Evolutionary conservation across 2,888 invertebrate species (phyloP), one percentile per base, ranked within the genome.

Genomic region (Melinaea marsaeus): DNA sequence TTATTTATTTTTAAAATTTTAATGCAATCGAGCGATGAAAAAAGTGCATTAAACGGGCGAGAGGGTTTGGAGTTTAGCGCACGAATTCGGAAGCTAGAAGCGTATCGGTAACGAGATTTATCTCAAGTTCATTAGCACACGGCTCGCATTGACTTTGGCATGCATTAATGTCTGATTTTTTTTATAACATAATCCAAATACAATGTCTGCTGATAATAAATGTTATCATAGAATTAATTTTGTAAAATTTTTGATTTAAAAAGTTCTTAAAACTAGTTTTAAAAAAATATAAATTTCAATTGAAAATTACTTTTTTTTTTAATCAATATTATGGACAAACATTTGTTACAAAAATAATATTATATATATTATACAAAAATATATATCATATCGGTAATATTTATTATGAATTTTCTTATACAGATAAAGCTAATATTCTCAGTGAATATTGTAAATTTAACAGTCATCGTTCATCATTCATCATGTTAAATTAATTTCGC

Each of bases 401-500:
- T 42, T 61, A 61, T 61, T 55, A 54, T 13, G 35, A 55, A 60
- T 67, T 58, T 63, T 61, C 13, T 69, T 68, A 69, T 69, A 66
- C 71, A 77, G 72, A 76, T 76, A 75, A 22, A 77, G 72, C 74
- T 73, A 74, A 78, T 75, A 76, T 72, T 74, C 77, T 71, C 75
- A 75, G 72, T 80, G 77, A 75, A 85, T 84, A 83, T 78, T 81
- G 81, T 74, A 85, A 86, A 88, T 86, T 84, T 84, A 84, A 83
- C 76, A 80, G 80, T 82, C 85, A 89, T 86, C 86, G 77, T 79
- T 86, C 88, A 88, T 87, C 86, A 85, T 90, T 86, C 88, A 90
- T 90, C 89, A 90, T 84, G 71, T 80, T 81, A 85, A 85, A 89
- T 90, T 90, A 90, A 89, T 88, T 86, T 83, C 76, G 75, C 78